Evolutionary conservation across 2,888 invertebrate species (phyloP).

Genomic region (Lithophane semibrunnea): DNA sequence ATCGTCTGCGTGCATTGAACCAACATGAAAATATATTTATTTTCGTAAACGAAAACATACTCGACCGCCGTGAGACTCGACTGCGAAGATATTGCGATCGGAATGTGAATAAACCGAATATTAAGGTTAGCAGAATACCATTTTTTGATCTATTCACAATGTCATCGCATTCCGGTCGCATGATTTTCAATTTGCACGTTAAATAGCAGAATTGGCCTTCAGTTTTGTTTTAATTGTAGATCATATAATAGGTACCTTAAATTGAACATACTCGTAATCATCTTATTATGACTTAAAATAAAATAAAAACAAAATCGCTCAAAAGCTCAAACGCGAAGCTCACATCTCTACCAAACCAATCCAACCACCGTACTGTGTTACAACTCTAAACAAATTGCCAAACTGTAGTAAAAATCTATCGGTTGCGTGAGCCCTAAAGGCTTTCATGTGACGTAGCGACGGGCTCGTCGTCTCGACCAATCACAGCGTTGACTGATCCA

Average conservation of each 20-base stretch:
- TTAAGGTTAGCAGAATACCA: too few species aligned
- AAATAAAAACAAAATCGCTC: background rate
- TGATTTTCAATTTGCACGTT: too few species aligned
- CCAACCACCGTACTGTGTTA: conserved; percentile 23
- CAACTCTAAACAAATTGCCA: conserved; percentile 45
- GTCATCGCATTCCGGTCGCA: too few species aligned
- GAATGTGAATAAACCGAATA: too few species aligned
- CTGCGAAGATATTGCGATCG: too few species aligned
- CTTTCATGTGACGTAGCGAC: conserved; percentile 84
- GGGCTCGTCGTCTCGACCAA: conserved; percentile 83
- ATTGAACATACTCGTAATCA: background rate
- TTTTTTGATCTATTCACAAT: too few species aligned
- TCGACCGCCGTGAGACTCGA: too few species aligned
- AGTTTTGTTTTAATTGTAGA: background rate
- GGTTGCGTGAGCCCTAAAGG: conserved; percentile 72
- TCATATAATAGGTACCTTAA: background rate
- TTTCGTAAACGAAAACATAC: too few species aligned
- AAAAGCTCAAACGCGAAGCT: conserved; percentile 2
- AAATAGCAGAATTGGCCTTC: too few species aligned
- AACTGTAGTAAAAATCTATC: conserved; percentile 69
- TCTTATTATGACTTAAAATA: background rate
- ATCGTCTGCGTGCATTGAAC: too few species aligned
- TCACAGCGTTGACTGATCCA: conserved; percentile 73
- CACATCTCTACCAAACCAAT: background rate
- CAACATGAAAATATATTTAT: too few species aligned